Conservation (phyloP, 2,797 vertebrate genomes). For the Sebastes elongatus region DNA sequence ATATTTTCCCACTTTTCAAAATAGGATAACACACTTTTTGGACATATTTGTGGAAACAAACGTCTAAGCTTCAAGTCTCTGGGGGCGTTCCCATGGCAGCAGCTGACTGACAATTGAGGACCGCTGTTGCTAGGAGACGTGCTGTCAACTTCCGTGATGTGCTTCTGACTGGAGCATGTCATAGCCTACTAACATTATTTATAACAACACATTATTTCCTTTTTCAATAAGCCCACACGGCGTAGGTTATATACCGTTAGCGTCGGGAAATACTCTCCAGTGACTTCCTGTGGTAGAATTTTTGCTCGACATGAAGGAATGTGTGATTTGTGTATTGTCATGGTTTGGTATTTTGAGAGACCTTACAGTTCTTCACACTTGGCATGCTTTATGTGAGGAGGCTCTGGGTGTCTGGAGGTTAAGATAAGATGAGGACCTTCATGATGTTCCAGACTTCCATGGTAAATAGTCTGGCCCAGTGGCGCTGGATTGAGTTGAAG, state of each 20-base stretch:
- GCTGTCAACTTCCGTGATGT: neutral
- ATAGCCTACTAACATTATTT: neutral
- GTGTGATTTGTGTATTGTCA: neutral
- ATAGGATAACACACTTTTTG: neutral
- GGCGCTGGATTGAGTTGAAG: too few relatives aligned
- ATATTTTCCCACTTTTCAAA: neutral
- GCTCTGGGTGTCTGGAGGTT: neutral
- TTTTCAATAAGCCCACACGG: neutral
- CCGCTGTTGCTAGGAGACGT: neutral
- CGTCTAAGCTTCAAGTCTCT: neutral
- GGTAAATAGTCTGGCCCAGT: too few relatives aligned
- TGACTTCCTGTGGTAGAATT: neutral
- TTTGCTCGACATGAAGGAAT: neutral
- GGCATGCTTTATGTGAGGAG: neutral
- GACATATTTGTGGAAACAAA: neutral
- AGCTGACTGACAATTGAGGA: neutral
- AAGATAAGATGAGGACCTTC: neutral
- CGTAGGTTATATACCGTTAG: neutral
- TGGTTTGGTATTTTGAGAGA: neutral
- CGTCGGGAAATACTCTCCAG: neutral
- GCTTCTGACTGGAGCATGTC: neutral
- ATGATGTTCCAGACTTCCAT: neutral
- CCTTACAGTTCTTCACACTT: neutral
- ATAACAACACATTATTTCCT: neutral
- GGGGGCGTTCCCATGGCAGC: neutral